phyloP scores from a whole-genome alignment of 2,113 vertebrate genomes.

The Saguinus midas region DNA sequence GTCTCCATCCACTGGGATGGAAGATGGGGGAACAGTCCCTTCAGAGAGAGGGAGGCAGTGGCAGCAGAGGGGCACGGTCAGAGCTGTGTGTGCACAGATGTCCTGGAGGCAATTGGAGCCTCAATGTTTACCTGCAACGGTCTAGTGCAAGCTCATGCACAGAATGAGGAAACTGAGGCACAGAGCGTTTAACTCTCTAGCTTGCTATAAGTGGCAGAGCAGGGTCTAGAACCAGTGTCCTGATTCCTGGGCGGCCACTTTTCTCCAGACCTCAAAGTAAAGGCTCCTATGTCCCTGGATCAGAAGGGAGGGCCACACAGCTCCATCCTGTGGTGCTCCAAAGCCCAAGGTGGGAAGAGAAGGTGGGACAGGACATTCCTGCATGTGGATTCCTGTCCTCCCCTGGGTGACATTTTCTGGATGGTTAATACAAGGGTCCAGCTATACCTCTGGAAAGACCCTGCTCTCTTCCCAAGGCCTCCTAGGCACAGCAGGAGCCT shows the following conservation, averaged over 20 bases:
- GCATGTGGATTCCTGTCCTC: background rate
- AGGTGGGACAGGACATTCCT: background rate
- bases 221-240: background rate
- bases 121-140: background rate
- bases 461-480: background rate
- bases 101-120: background rate
- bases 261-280: background rate
- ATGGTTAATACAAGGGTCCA: background rate
- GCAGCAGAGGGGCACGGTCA: background rate
- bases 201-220: background rate
- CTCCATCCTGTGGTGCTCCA: background rate
- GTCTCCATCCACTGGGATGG: fast-evolving
- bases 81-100: background rate
- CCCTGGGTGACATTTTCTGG: background rate
- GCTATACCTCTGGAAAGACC: background rate
- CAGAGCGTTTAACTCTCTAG: background rate
- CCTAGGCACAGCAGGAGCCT: background rate
- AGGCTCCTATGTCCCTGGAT: background rate
- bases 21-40: background rate
- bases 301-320: background rate
- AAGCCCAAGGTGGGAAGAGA: background rate
- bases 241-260: background rate
- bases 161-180: background rate
- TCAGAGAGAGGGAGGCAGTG: fast-evolving
- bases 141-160: background rate